These are phyloP conservation scores for Drosophila pegasa DNA, from an alignment of 2,888 invertebrate species.

Conservation along the genomic window DNA sequence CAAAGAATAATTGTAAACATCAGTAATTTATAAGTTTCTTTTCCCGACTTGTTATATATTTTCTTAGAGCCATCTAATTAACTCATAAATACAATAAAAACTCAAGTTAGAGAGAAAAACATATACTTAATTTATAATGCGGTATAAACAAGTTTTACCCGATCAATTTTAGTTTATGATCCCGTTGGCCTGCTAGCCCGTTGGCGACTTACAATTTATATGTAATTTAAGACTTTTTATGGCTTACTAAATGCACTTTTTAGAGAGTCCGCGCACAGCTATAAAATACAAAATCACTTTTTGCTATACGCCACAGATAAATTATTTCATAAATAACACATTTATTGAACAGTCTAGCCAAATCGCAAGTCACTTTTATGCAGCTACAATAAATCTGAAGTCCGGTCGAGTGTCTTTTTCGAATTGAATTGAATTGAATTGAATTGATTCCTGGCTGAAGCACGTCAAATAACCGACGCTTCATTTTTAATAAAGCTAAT, in stretches of 20 bases:
- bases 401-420: constrained; percentile 9
- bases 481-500: constrained; percentile 69
- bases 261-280: constrained; percentile 12
- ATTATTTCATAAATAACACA: constrained; percentile 46
- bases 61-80: constrained; percentile 9
- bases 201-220: constrained; percentile 30
- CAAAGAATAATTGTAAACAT: background rate
- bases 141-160: constrained; percentile 26
- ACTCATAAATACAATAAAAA: constrained; percentile 14
- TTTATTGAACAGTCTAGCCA: constrained; percentile 19
- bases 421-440: constrained; percentile 12
- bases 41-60: background rate
- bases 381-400: constrained; percentile 12
- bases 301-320: constrained; percentile 22
- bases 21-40: background rate
- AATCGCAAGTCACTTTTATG: constrained; percentile 19
- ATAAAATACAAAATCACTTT: constrained; percentile 38
- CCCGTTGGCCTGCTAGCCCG: constrained; percentile 1
- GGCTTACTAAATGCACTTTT: constrained; percentile 49
- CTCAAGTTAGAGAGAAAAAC: constrained; percentile 3
- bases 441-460: constrained; percentile 18
- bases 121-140: constrained; percentile 26
- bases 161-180: constrained; percentile 35
- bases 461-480: constrained; percentile 8
- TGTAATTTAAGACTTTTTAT: constrained; percentile 38